A percentile compares a stretch with the other conserved stretches of the same genome.
These are phyloP conservation scores for Holotrichia oblita DNA, from an alignment of 1,140 invertebrate species.

Conservation along the genomic window DNA sequence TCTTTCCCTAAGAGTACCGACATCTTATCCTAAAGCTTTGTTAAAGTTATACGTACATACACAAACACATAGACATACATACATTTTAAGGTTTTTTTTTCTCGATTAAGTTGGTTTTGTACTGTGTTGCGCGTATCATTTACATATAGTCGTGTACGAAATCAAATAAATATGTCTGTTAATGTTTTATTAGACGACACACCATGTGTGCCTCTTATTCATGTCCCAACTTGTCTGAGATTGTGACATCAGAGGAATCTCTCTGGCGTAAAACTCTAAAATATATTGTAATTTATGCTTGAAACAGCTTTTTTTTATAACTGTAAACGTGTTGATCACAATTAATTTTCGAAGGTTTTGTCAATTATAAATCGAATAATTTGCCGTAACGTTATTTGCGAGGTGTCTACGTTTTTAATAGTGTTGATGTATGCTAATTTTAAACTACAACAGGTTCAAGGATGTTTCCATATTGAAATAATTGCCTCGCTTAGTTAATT, in stretches of 20 bases:
- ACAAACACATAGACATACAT: neutral
- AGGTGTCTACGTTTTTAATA: too few species aligned
- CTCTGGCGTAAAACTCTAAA: neutral
- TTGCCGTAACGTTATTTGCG: too few species aligned
- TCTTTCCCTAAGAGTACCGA: too few species aligned
- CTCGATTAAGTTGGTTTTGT: neutral
- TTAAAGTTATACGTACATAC: neutral
- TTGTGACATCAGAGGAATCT: slow-evolving; percentile 16
- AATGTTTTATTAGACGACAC: slow-evolving; percentile 14
- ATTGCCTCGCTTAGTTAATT: too few species aligned
- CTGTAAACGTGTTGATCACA: too few species aligned
- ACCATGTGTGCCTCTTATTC: slow-evolving; percentile 8
- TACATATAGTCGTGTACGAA: neutral
- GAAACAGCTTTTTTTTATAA: neutral
- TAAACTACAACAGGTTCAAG: too few species aligned
- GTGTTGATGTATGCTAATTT: too few species aligned
- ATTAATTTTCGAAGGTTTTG: too few species aligned
- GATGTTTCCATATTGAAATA: too few species aligned
- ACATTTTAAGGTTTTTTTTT: too few species aligned
- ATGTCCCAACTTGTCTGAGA: slow-evolving; percentile 7
- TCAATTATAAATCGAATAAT: too few species aligned
- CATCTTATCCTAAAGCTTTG: too few species aligned
- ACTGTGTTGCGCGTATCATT: neutral
- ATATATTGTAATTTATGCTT: neutral
- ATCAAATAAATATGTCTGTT: slow-evolving; percentile 4